These are phyloP conservation scores for Drosophila nigrodunni DNA, from an alignment of 1,140 invertebrate species.

Conservation along the genomic window DNA sequence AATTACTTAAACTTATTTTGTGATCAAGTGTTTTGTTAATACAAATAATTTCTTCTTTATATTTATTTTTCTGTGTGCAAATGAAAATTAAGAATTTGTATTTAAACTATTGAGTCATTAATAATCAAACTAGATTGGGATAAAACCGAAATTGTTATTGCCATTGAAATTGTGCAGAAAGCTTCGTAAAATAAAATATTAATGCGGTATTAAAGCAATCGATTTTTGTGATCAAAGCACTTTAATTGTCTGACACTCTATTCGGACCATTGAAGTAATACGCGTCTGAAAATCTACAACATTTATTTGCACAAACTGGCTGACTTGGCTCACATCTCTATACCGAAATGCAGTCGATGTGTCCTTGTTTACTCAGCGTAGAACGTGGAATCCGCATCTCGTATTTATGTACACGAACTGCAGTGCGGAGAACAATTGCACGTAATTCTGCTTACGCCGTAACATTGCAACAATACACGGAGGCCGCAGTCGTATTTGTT, in stretches of 20 bases:
- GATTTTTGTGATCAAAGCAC: neutral
- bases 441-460: slow-evolving; percentile 82
- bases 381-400: slow-evolving; percentile 40
- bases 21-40: neutral
- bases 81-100: too few species aligned
- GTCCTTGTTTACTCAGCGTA: slow-evolving; percentile 75
- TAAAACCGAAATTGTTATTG: too few species aligned
- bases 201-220: neutral
- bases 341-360: slow-evolving; percentile 79
- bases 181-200: too few species aligned
- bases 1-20: neutral
- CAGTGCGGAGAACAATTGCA: slow-evolving; percentile 81
- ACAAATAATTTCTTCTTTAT: neutral
- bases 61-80: too few species aligned
- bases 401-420: slow-evolving; percentile 76
- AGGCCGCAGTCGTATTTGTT: slow-evolving; percentile 56
- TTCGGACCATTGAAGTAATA: slow-evolving; percentile 10
- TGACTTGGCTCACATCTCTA: slow-evolving; percentile 55
- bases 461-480: slow-evolving; percentile 71
- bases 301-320: slow-evolving; percentile 48
- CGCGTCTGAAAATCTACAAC: slow-evolving; percentile 35
- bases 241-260: slow-evolving; percentile 8
- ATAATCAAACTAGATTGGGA: too few species aligned
- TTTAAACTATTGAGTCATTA: too few species aligned
- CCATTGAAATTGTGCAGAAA: too few species aligned